Evolutionary conservation across 1,140 invertebrate species (phyloP), one percentile per base, ranked within the genome.

Genomic region (Galleria mellonella): DNA sequence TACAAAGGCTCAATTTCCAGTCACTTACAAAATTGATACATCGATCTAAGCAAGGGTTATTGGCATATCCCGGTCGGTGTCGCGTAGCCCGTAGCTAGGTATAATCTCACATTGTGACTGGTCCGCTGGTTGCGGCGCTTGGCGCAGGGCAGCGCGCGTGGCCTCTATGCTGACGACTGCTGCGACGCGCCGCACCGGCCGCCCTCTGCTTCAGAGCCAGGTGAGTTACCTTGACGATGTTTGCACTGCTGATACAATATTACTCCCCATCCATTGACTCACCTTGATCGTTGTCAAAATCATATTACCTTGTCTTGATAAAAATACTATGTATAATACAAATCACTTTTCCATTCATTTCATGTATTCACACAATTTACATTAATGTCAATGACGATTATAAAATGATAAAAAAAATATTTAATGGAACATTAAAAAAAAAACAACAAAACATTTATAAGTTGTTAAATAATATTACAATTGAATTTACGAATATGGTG

Each of bases 111-210:
- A 72, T 81, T 85, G 73, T 82, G 79, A 83, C 74, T 85, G 72
- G 74, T 82, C 77, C 79, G 81, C 78, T 79, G 81, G 81, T 23
- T 83, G 78, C 82, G 76, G 85, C 86, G 83, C 79, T 89, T 89
- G 86, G 86, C 89, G 88, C 88, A 90, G 89, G 89, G 73, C 87
- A 90, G 85, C 88, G 86, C 63, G 83, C 72, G 60, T 89, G 89
- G 88, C 81, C 85, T 72, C 88, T 87, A 62, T 90, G 89, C 89
- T 89, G 89, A 89, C 88, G 87, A 70, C 78, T 88, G 86, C 75
- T 88, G 74, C 81, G 78, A 77, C 84, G 88, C 83, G 88, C 87
- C 78, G 78, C 75, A 62, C 76, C 76, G 17, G 65, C 74, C 73
- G 63, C 62, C 67, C 73, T 82, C 77, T 81, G 75, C 72, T 71